Conservation (phyloP, 1,140 invertebrate species). For the Rhagoletis pomonella region DNA sequence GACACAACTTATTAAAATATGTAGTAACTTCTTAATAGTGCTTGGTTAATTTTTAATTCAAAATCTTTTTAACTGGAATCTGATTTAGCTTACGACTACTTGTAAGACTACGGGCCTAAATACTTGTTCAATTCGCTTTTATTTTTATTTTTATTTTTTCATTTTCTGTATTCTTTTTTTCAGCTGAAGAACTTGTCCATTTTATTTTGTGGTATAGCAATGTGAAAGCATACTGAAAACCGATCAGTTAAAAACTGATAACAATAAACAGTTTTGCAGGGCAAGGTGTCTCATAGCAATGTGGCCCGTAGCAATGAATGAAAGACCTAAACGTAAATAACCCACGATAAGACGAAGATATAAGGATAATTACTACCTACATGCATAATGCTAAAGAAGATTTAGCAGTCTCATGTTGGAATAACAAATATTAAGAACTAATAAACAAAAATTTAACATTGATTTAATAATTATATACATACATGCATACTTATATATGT, state of each 20-base stretch:
- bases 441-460: slow-evolving; percentile 8
- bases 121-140: not conserved
- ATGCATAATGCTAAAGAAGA: not conserved
- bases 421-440: slow-evolving; percentile 58
- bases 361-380: not conserved
- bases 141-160: not conserved
- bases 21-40: not conserved
- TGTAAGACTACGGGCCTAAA: no score
- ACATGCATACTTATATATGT: slow-evolving; percentile 30
- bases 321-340: no score
- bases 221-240: slow-evolving; percentile 25
- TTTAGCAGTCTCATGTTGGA: slow-evolving; percentile 63
- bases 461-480: slow-evolving; percentile 42
- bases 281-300: no score
- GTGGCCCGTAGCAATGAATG: no score
- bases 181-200: slow-evolving; percentile 54
- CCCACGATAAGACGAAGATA: not conserved
- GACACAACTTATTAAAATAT: no score
- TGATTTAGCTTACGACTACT: no score
- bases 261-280: slow-evolving; percentile 54
- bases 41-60: not conserved
- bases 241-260: slow-evolving; percentile 50
- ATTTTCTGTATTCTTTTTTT: slow-evolving; percentile 48
- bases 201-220: not conserved
- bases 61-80: no score